Evolutionary conservation across 2,113 vertebrate genomes (phyloP).

Genomic region (Phyllostomus hastatus): DNA sequence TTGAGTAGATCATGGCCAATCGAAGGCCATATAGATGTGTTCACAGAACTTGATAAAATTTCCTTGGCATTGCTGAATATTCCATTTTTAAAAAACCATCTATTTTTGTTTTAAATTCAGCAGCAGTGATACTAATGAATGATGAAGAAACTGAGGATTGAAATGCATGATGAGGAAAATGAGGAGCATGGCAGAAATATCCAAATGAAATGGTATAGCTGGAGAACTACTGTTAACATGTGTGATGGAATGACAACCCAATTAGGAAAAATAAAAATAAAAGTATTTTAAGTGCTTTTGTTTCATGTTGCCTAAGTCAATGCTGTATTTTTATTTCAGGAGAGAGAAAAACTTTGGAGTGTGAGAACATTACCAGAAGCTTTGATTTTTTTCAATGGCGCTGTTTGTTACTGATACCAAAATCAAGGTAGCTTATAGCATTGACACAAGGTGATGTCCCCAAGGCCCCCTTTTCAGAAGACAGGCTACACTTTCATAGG

Average conservation of each 20-base stretch:
- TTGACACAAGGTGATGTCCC: fast-evolving
- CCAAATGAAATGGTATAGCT: fast-evolving
- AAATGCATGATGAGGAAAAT: fast-evolving
- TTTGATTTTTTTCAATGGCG: background rate
- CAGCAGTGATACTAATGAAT: fast-evolving
- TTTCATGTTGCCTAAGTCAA: background rate
- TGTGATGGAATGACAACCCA: too few relatives aligned
- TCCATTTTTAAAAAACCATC: fast-evolving
- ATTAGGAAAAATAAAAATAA: background rate
- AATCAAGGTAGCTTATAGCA: background rate
- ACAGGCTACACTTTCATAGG: background rate
- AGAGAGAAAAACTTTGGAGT: background rate
- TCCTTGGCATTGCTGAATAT: background rate
- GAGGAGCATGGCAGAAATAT: background rate
- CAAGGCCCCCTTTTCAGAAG: fast-evolving
- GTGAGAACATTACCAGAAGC: background rate
- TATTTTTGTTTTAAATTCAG: background rate
- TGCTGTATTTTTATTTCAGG: background rate
- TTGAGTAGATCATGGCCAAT: too few relatives aligned
- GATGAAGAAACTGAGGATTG: background rate
- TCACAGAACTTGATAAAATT: background rate
- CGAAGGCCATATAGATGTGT: fast-evolving
- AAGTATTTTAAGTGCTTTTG: background rate
- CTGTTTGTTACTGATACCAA: background rate
- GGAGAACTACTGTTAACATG: background rate